Evolutionary conservation across 2,797 vertebrate species (phyloP).

Genomic region (Bradypus variegatus): DNA sequence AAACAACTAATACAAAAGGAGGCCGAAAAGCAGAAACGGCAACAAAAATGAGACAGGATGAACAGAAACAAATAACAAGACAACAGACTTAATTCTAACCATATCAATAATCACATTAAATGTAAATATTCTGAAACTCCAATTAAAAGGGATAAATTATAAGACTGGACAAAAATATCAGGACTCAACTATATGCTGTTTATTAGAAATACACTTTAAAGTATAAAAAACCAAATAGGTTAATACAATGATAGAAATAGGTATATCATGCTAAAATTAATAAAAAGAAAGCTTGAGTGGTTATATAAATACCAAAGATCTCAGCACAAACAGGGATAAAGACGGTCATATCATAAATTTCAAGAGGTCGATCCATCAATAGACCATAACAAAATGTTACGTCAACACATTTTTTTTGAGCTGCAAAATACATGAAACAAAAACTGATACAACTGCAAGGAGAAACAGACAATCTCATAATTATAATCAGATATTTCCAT

Average conservation of each 20-base stretch:
- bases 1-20: neutral
- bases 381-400: neutral
- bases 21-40: neutral
- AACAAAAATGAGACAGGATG: neutral
- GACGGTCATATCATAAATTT: neutral
- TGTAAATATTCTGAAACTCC: neutral
- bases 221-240: neutral
- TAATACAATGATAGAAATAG: neutral
- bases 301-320: neutral
- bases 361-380: neutral
- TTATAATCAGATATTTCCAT: neutral
- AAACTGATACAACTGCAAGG: neutral
- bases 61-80: neutral
- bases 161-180: neutral
- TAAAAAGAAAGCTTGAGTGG: neutral
- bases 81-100: neutral
- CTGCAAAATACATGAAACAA: neutral
- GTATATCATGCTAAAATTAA: neutral
- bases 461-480: neutral
- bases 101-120: neutral
- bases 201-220: neutral
- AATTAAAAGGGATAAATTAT: neutral
- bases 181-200: neutral
- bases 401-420: neutral
- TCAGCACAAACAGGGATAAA: neutral